phyloP scores from a whole-genome alignment of 2,113 vertebrate genomes.

The Scomber scombrus region DNA sequence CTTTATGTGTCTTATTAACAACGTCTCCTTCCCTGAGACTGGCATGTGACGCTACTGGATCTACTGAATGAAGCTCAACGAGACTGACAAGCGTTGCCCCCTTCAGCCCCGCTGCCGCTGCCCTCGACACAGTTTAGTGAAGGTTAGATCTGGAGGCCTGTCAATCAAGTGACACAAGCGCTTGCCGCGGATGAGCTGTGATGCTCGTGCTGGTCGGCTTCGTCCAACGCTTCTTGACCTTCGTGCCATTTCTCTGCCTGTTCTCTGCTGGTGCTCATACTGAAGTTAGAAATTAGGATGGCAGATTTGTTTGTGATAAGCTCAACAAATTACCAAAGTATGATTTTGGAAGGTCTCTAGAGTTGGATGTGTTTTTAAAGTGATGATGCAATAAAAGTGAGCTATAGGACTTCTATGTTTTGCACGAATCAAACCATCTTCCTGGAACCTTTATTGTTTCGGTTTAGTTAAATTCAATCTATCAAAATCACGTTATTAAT shows the following conservation, averaged over 20 bases:
- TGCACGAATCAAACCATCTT: not conserved
- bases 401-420: not conserved
- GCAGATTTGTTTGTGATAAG: conserved; percentile 56
- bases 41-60: conserved; percentile 73
- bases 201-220: conserved; percentile 56
- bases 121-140: conserved; percentile 78
- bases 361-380: conserved; percentile 5
- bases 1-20: conserved; percentile 41
- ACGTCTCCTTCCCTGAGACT: conserved; percentile 51
- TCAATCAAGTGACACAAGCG: conserved; percentile 82
- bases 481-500: not conserved
- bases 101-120: conserved; percentile 62
- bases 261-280: conserved; percentile 52
- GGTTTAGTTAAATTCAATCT: not conserved
- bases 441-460: too few species aligned
- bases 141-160: conserved; percentile 79
- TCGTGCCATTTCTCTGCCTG: conserved; percentile 46
- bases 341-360: conserved; percentile 13
- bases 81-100: conserved; percentile 77
- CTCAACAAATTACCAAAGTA: conserved; percentile 50
- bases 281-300: conserved; percentile 64
- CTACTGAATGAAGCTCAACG: conserved; percentile 67
- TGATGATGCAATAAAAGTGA: not conserved
- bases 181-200: conserved; percentile 71
- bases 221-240: conserved; percentile 59